Evolutionary conservation across 1,140 invertebrate genomes (phyloP), one percentile per base, ranked within the genome.

Genomic region (Lasioglossum baleicum): DNA sequence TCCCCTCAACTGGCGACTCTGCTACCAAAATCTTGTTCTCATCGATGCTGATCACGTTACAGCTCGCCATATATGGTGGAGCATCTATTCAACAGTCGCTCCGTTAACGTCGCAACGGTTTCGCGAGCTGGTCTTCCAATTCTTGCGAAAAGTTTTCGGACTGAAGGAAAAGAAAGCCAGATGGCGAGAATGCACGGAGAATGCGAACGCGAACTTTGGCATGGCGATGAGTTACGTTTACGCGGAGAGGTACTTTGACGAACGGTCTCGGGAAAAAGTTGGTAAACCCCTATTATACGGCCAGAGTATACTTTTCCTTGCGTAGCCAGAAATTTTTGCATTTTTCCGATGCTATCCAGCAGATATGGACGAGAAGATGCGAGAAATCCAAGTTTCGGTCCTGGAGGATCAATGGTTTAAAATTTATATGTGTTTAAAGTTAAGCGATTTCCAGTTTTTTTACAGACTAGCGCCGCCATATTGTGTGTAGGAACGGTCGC

Each of bases 171-270:
- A 94, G 77, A 94, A 94, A 0, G 94, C 95, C 11, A 90, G 96
- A 70, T 97, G 96, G 96, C 95, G 96, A 89, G 94, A 94, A 40
- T 97, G 97, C 92, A 95, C 96, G 0, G 94, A 94, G 68, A 96
- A 96, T 83, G 96, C 96, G 11, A 97, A 96, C 86, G 94, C 96
- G 15, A 96, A 96, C 87, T 96, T 97, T 89, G 96, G 96, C 11
- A 95, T 96, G 91, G 96, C 96, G 8, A 93, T 97, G 2, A 96
- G 96, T 80, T 95, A 96, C 66, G 88, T 97, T n/a, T 97, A 97
- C 89, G 95, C 97, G 2, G 93, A 94, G 73, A 93, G 94, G 80
- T 94, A 96, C 88, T 97, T 97, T 87, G 95, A 96, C 83, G 94
- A 95, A 60, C 91, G 94, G 48, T 94, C 95, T 0, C 94, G 96